Evolutionary conservation across 2,797 vertebrate species (phyloP).

Genomic region (Mus caroli): DNA sequence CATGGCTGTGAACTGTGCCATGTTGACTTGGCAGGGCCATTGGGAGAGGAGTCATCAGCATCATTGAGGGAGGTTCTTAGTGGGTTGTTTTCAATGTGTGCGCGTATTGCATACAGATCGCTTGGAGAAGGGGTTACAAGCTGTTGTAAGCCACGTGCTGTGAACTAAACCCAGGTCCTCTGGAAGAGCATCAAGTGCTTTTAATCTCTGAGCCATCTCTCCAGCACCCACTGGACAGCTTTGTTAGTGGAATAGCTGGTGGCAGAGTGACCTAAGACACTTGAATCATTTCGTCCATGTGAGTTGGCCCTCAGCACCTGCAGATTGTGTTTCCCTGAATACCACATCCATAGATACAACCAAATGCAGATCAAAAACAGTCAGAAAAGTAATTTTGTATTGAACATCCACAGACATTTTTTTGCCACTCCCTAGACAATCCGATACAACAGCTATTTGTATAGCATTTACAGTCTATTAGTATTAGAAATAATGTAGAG

Average conservation of each 20-base stretch:
- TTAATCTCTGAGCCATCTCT: background rate
- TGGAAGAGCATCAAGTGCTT: background rate
- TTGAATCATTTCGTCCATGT: background rate
- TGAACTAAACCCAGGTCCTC: background rate
- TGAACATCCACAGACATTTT: background rate
- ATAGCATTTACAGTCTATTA: background rate
- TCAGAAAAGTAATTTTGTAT: background rate
- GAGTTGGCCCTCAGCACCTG: background rate
- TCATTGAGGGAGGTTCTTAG: background rate
- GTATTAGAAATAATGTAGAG: background rate
- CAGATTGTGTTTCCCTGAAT: background rate
- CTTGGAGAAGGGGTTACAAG: background rate
- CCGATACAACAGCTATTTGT: background rate
- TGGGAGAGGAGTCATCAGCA: background rate
- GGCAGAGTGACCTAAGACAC: background rate
- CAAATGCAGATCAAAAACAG: background rate
- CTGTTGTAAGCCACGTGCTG: background rate
- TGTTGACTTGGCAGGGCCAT: background rate
- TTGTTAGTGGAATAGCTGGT: background rate
- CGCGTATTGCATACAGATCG: background rate
- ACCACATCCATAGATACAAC: background rate
- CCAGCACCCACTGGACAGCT: background rate
- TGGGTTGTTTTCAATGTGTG: background rate
- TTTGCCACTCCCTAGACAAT: background rate
- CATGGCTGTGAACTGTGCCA: background rate